Base-by-base conservation (phyloP, 2,113 vertebrate genomes). In the Chinchilla lanigera region DNA sequence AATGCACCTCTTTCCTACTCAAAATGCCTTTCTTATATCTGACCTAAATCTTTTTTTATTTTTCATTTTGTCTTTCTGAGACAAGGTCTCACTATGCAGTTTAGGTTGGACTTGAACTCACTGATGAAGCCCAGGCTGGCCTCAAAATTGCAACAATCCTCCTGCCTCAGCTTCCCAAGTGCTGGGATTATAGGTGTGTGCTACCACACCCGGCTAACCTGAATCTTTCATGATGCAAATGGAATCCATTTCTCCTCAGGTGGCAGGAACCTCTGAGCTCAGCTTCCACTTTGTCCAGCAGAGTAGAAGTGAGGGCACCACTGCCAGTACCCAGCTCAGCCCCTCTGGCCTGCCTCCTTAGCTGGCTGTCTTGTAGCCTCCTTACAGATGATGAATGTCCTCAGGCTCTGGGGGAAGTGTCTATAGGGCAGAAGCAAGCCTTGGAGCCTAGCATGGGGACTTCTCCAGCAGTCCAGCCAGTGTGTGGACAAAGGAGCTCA, bases 401-500 rank as follows among this genome's bases (percentile, higher is more conserved):
- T 44, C 30, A 91, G 38, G 33, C 61, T 61, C 67, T 4, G 0
- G 35, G 20, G 52, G 30, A 20, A n/a, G 24, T 19, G 44, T 63
- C 35, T 20, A 20, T 14, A 17, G 16, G 54, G 83, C 26, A 63
- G 44, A 67, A 16, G 6, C 71, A 30, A 94, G 73, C 10, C 56
- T 84, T 38, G 4, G 3, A 17, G 7, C 16, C 2, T 0, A 0
- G 54, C 28, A 30, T 84, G 58, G 26, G 87, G 41, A 69, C 12
- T 38, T 44, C 5, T 3, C 20, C 44, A 33, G 35, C 17, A 65
- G 52, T 17, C 24, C 41, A 71, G 20, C 35, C 58, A 69, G 35
- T 41, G 0, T 0, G 0, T 3, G 4, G 22, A 56, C 3, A 63
- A 1, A 56, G 7, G 7, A 63, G 41, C 61, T 87, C 1, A 35